Evolutionary conservation across 2,797 vertebrate genomes (phyloP), one percentile per base, ranked within the genome.

Genomic region (Fringilla coelebs): DNA sequence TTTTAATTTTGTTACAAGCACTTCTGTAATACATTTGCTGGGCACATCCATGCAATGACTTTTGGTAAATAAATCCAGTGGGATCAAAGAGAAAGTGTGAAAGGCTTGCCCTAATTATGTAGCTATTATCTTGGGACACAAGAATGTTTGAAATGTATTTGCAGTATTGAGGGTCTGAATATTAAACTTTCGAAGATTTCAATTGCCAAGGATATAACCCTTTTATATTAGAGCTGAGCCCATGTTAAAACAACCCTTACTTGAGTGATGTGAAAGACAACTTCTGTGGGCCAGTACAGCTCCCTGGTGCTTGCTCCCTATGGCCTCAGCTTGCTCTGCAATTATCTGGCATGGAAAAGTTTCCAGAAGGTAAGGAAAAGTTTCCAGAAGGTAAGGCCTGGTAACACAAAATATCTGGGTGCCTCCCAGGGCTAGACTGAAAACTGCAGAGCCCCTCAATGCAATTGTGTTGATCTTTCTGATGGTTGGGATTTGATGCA

Each of bases 71-170:
- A 82, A 89, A 83, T 94, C 76, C 51, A 62, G 36, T 32, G 79
- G 36, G 22, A 76, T 96, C 70, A 89, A 86, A 96, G 92, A 90
- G 83, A 94, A 96, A 96, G 91, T 90, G 83, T 88, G 68, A 94
- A 94, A 58, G 73, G 40, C 58, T 93, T 90, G 82, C 52, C 24
- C 24, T 93, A 85, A 88, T 94, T 58, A 71, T 28, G 36, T 51
- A 86, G 61, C 34, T 80, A 18, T 77, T 79, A 76, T 51, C 60
- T 57, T 29, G 46, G 36, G 68, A 79, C 75, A 84, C 61, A 77
- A 67, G 54, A 67, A 65, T 14, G 20, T 65, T 94, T 85, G 85
- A 81, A 94, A 84, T 43, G 43, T 32, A 40, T 74, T 63, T 82
- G 52, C 52, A 67, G 22, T 60, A 22, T 46, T 52, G n/a, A 88